phyloP scores from a whole-genome alignment of 2,888 invertebrate genomes.

The Erebia aethiops region DNA sequence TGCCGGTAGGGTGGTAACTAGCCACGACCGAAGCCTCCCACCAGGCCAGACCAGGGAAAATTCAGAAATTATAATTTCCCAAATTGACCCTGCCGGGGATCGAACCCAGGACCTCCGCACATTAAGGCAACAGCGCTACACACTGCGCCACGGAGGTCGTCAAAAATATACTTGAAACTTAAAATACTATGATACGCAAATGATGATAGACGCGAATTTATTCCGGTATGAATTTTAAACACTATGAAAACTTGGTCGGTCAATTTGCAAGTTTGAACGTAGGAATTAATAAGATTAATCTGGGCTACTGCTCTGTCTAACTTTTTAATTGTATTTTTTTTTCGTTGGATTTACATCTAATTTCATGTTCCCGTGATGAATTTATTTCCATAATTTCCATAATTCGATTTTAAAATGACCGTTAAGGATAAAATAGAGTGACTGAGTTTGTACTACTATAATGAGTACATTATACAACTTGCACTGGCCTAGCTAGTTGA shows the following conservation, averaged over 20 bases:
- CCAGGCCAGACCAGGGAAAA: too few relatives aligned
- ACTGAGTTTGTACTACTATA: too few relatives aligned
- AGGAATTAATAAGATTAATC: neutral
- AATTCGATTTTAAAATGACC: neutral
- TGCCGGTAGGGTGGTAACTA: too few relatives aligned
- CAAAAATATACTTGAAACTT: neutral
- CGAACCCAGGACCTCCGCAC: too few relatives aligned
- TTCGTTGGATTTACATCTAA: neutral
- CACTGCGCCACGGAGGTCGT: too few relatives aligned
- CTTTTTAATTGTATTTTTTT: neutral
- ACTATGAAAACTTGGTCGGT: neutral
- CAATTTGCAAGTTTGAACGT: neutral
- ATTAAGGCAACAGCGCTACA: too few relatives aligned
- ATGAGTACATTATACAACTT: too few relatives aligned
- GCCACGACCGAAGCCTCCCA: too few relatives aligned
- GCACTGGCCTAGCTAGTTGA: too few relatives aligned
- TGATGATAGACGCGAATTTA: neutral
- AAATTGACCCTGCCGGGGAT: too few relatives aligned
- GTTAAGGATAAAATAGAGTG: too few relatives aligned
- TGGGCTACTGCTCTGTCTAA: neutral
- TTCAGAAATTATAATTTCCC: too few relatives aligned
- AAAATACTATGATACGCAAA: neutral
- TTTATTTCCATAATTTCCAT: neutral
- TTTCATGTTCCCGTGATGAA: neutral
- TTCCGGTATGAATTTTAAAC: neutral